Evolutionary conservation across 2,888 invertebrate genomes (phyloP), one percentile per base, ranked within the genome.

Genomic region (Alitta virens): DNA sequence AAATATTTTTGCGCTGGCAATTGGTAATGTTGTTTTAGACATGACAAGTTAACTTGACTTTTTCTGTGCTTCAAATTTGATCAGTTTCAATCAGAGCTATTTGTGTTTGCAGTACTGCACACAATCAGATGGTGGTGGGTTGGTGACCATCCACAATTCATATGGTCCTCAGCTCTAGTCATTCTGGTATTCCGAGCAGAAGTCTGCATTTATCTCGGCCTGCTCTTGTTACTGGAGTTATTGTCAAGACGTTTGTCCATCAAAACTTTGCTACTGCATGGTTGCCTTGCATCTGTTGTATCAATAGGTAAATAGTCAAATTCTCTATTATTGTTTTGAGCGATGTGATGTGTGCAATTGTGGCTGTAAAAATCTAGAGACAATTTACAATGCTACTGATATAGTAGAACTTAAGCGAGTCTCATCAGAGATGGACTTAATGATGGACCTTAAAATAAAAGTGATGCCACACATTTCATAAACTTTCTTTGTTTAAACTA

Each of bases 131-230:
- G 88, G 76, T 96, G 95, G 94, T 80, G 98, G 64, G 86, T 87
- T 69, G 88, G 90, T 67, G 87, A 89, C 74, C 88, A 88, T 70
- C 86, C 86, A 74, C 86, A 85, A 70, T 95, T 94, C 78, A 87
- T 96, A 54, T 86, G 89, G 79, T 87, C 88, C 68, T 90, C 94
- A n/a, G 96, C 91, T 43, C 89, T 91, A 69, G 89, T 92, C 50
- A 91, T 94, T 65, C 85, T 97, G 62, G 88, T 97, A 78, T 96
- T 97, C 82, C 87, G 99, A 77, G 87, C 90, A 27, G 99, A 99
- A 83, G 84, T 98, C 63, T 88, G 89, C 2, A 85, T 97, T 77
- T 87, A 77, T 69, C 87, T 94, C 76, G 96, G 95, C 23, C 84
- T 94, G 56, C 87, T 97, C 67, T 85, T 97, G 25, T 83, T 94